Percentiles rank a stretch among this genome's conserved stretches.
phyloP scores from a whole-genome alignment of 1,140 invertebrate genomes.

The Nebria ingens region DNA sequence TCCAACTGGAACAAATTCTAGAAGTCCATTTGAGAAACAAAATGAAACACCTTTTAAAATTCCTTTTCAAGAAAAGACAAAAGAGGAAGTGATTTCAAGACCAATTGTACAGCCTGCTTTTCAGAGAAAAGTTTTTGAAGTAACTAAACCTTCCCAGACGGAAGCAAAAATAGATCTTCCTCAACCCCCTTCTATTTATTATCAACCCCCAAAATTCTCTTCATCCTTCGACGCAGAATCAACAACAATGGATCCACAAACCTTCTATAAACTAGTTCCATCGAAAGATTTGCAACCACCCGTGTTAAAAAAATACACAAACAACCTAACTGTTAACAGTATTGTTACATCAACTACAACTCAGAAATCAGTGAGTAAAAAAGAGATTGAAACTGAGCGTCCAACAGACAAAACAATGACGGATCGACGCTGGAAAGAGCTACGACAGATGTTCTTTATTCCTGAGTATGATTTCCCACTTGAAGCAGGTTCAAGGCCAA shows the following conservation, averaged over 20 bases:
- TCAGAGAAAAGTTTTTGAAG: neutral
- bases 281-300: slow-evolving; percentile 2
- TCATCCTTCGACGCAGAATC: neutral
- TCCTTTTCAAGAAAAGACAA: neutral
- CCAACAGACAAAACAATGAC: slow-evolving; percentile 1
- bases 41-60: neutral
- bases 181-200: slow-evolving; percentile 16
- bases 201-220: slow-evolving; percentile 20
- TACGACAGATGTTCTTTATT: slow-evolving; percentile 27
- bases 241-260: slow-evolving; percentile 10
- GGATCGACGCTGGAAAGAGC: slow-evolving; percentile 20
- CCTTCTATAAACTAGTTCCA: slow-evolving; percentile 7
- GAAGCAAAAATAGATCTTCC: neutral
- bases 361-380: neutral
- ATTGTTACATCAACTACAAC: neutral
- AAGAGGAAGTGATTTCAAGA: neutral
- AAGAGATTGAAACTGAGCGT: neutral
- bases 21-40: too few relatives aligned
- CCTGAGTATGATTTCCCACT: slow-evolving; percentile 33
- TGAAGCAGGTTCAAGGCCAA: slow-evolving; percentile 21
- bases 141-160: neutral
- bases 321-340: too few relatives aligned
- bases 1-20: too few relatives aligned
- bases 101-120: too few relatives aligned
- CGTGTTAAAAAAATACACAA: neutral